These are phyloP conservation scores for Dipodomys ordii DNA, from an alignment of 2,113 vertebrate genomes.

Conservation along the genomic window DNA sequence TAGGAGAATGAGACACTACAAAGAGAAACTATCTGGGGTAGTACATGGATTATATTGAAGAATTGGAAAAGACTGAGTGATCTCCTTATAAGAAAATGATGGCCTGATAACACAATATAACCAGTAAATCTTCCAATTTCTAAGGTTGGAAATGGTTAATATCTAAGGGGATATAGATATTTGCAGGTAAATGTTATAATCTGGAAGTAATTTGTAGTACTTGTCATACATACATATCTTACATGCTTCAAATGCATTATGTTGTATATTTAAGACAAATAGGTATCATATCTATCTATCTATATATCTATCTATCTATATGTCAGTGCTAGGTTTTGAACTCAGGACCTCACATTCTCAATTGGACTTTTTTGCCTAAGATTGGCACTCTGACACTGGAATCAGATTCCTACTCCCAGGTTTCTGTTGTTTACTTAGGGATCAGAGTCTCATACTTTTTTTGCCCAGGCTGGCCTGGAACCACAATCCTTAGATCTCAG, in stretches of 20 bases:
- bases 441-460: too few relatives aligned
- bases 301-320: too few relatives aligned
- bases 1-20: neutral
- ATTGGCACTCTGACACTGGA: too few relatives aligned
- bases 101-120: neutral
- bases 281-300: too few relatives aligned
- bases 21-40: neutral
- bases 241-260: neutral
- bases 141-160: neutral
- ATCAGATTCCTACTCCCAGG: too few relatives aligned
- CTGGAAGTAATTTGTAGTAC: neutral
- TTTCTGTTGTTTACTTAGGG: too few relatives aligned
- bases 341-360: too few relatives aligned
- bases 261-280: neutral
- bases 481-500: too few relatives aligned
- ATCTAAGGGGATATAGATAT: neutral
- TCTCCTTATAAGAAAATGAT: constrained; percentile 3
- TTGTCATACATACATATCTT: neutral
- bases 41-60: neutral
- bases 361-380: too few relatives aligned
- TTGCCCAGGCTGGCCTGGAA: too few relatives aligned
- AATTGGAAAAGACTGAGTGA: constrained; percentile 26
- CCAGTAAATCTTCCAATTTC: constrained; percentile 25
- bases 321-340: too few relatives aligned
- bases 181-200: neutral